phyloP scores from a whole-genome alignment of 2,888 invertebrate genomes.

The Orchestes rusci region DNA sequence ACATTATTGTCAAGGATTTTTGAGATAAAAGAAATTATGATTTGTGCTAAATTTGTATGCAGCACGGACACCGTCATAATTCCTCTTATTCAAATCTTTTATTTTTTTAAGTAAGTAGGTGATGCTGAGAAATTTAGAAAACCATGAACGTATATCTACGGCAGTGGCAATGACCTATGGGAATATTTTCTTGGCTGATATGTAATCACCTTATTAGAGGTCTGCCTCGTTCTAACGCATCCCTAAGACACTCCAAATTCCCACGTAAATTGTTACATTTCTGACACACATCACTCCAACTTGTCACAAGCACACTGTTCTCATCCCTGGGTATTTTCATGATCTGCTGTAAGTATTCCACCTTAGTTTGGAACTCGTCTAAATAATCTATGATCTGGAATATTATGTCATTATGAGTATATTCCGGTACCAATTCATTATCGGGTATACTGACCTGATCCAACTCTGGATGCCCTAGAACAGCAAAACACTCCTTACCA shows the following conservation, averaged over 20 bases:
- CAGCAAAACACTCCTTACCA: constrained; percentile 52
- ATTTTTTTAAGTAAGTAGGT: background rate
- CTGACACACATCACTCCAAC: constrained; percentile 50
- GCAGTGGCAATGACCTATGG: no score
- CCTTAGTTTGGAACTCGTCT: constrained; percentile 32
- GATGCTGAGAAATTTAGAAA: background rate
- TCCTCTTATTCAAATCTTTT: background rate
- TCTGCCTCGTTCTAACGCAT: constrained; percentile 26
- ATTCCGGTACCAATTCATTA: no score
- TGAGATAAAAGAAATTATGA: no score
- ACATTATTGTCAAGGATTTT: no score
- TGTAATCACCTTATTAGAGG: constrained; percentile 35
- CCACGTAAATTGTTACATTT: constrained; percentile 53
- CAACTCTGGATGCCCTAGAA: constrained; percentile 35
- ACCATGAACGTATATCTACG: background rate
- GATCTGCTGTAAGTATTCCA: constrained; percentile 31
- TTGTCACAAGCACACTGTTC: constrained; percentile 33
- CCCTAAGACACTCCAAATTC: constrained; percentile 47
- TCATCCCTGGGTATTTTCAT: constrained; percentile 29
- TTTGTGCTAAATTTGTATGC: no score
- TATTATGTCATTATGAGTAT: background rate
- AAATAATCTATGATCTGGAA: constrained; percentile 28
- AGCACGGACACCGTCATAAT: no score
- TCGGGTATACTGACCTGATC: constrained; percentile 30
- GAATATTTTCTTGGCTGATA: no score